A percentile compares a stretch with the other conserved stretches of the same genome.
These are phyloP conservation scores for Trigoniulus corallinus DNA, from an alignment of 1,140 invertebrate genomes.

Conservation along the genomic window DNA sequence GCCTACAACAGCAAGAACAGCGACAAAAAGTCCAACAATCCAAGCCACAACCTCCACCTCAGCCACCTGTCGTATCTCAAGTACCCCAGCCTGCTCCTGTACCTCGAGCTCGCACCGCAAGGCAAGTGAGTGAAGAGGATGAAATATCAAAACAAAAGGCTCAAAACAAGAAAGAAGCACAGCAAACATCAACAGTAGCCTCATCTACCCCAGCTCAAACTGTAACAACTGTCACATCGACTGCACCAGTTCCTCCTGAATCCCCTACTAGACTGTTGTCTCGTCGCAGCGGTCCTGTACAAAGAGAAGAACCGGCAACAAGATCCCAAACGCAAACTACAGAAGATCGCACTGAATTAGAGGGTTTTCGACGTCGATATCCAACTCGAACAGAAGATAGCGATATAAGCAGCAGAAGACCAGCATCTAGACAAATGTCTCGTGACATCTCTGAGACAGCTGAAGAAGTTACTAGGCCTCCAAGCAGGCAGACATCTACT, in stretches of 20 bases:
- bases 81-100: conserved; percentile 21
- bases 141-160: conserved; percentile 77
- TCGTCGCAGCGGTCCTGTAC: background rate
- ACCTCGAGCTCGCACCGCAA: conserved; percentile 23
- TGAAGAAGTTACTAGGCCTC: background rate
- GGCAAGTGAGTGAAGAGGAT: conserved; percentile 71
- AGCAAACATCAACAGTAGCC: conserved; percentile 32
- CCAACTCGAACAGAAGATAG: background rate
- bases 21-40: conserved; percentile 14
- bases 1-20: conserved; percentile 37
- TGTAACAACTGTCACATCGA: conserved; percentile 24
- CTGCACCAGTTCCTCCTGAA: background rate
- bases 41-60: conserved; percentile 25
- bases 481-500: conserved; percentile 4
- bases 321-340: background rate
- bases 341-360: background rate
- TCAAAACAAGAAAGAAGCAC: conserved; percentile 48
- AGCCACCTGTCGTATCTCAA: conserved; percentile 19
- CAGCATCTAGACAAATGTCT: background rate
- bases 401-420: background rate
- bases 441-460: background rate
- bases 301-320: background rate
- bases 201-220: conserved; percentile 28
- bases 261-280: background rate
- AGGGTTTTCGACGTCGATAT: background rate